Percentiles rank a stretch among this genome's conserved stretches.
Conservation (phyloP, 2,888 invertebrate genomes). For the Ochropleura leucogaster region DNA sequence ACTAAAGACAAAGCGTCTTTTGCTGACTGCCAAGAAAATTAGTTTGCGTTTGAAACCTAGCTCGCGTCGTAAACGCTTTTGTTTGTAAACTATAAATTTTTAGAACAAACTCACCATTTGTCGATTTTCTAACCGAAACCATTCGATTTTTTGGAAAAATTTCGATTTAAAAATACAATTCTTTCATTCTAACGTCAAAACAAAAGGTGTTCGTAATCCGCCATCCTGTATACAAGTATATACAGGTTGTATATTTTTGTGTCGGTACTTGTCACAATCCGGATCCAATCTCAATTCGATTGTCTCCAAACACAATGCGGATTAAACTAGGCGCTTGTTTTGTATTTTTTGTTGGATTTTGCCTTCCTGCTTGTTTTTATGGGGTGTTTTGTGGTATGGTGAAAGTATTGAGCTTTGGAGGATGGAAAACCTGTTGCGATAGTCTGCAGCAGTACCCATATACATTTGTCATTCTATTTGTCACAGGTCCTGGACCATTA, state of each 20-base stretch:
- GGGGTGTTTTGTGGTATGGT: not conserved
- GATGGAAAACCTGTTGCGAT: conserved; percentile 35
- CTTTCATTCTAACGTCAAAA: conserved; percentile 28
- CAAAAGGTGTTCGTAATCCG: conserved; percentile 54
- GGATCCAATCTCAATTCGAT: conserved; percentile 68
- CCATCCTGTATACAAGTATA: conserved; percentile 24
- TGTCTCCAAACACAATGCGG: conserved; percentile 66
- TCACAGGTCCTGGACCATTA: not conserved
- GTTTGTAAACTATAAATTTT: not conserved
- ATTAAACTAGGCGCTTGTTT: conserved; percentile 57
- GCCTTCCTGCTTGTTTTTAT: conserved; percentile 38
- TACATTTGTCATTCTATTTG: not conserved
- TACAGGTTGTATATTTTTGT: conserved; percentile 52
- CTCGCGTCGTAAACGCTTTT: not conserved
- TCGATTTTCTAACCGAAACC: not conserved
- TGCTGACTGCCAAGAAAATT: not conserved
- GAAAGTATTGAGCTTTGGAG: not conserved
- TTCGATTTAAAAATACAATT: conserved; percentile 26
- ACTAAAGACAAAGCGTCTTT: not conserved
- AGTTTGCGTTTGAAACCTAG: not conserved
- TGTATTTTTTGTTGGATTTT: conserved; percentile 42
- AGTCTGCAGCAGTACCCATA: too few relatives aligned
- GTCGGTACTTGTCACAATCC: conserved; percentile 53
- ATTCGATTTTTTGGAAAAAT: not conserved
- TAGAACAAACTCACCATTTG: not conserved